Percentiles rank a stretch among this genome's conserved stretches.
Conservation (phyloP, 2,888 invertebrate genomes). For the Arrhopalites spinosus region DNA sequence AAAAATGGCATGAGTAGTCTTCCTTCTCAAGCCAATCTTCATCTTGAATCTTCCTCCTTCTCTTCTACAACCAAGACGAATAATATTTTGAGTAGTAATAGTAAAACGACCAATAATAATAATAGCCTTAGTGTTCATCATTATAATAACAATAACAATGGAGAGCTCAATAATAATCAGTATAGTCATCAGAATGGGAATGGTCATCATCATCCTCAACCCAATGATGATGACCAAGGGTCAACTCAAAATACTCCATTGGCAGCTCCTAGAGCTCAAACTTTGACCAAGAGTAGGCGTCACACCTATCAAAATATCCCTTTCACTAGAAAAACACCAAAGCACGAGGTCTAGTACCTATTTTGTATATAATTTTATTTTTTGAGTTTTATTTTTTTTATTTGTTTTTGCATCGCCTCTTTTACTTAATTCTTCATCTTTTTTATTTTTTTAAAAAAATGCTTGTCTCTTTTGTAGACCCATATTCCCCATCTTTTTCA, state of each 20-base stretch:
- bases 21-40: neutral
- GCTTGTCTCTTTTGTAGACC: neutral
- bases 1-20: neutral
- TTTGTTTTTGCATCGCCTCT: neutral
- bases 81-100: neutral
- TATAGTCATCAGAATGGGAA: neutral
- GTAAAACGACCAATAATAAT: slow-evolving; percentile 6
- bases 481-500: neutral
- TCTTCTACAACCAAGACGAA: neutral
- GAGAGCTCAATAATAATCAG: slow-evolving; percentile 30
- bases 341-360: slow-evolving; percentile 52
- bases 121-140: neutral
- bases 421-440: neutral
- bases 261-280: slow-evolving; percentile 55
- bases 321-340: slow-evolving; percentile 61
- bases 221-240: slow-evolving; percentile 24
- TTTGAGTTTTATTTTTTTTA: neutral
- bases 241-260: slow-evolving; percentile 39
- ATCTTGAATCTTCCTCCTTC: neutral
- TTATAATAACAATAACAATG: slow-evolving; percentile 5
- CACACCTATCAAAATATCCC: slow-evolving; percentile 66
- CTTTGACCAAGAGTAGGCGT: slow-evolving; percentile 52
- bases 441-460: neutral
- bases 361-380: slow-evolving; percentile 5
- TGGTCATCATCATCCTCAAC: slow-evolving; percentile 23